phyloP scores from a whole-genome alignment of 1,140 invertebrate genomes.

The Gryllus bimaculatus region DNA sequence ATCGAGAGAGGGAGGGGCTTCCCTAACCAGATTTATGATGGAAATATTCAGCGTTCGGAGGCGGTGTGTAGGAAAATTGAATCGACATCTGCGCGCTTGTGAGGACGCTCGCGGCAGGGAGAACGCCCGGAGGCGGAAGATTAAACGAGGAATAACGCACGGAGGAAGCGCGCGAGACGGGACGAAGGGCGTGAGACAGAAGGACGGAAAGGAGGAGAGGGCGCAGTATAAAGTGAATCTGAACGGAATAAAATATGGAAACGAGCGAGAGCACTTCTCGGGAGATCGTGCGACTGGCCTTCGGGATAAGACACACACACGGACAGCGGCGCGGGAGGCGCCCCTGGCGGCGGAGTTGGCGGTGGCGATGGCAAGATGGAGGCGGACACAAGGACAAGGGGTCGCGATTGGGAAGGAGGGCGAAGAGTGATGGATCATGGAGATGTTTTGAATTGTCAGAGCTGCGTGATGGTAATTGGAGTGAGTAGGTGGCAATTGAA shows the following conservation, averaged over 20 bases:
- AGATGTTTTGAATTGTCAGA: too few species aligned
- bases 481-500: too few species aligned
- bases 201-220: neutral
- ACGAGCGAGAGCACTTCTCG: too few species aligned
- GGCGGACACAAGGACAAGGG: too few species aligned
- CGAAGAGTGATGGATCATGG: too few species aligned
- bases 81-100: neutral
- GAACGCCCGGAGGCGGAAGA: neutral
- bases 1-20: neutral
- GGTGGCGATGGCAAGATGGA: too few species aligned
- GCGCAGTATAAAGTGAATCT: neutral
- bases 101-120: neutral
- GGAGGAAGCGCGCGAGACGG: neutral
- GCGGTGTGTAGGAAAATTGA: constrained; percentile 11
- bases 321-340: too few species aligned
- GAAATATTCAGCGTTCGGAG: constrained; percentile 10
- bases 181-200: neutral
- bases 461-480: too few species aligned
- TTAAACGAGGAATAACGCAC: neutral
- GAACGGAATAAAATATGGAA: neutral
- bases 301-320: too few species aligned
- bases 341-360: too few species aligned
- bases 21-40: constrained; percentile 15
- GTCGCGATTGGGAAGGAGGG: too few species aligned
- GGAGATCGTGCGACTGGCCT: too few species aligned